phyloP scores from a whole-genome alignment of 2,888 invertebrate species.

The Holacanthella duospinosa region DNA sequence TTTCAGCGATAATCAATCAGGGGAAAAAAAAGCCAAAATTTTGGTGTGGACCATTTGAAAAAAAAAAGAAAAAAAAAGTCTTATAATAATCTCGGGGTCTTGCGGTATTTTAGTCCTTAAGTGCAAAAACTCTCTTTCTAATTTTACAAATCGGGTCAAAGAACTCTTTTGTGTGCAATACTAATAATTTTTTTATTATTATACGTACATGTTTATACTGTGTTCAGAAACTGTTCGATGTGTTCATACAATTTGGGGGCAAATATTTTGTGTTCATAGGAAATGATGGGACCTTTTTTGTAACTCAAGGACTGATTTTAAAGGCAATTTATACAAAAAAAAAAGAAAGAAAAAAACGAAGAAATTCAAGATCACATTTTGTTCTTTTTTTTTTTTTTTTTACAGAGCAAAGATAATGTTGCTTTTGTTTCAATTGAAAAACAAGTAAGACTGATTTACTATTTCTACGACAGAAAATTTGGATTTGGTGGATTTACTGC shows the following conservation, averaged over 20 bases:
- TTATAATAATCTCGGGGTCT: not conserved
- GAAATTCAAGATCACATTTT: slow-evolving; percentile 11
- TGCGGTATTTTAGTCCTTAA: no score
- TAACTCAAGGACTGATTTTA: slow-evolving; percentile 18
- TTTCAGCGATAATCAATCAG: not conserved
- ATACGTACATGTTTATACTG: not conserved
- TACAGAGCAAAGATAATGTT: not conserved
- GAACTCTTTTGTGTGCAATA: not conserved
- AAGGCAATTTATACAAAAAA: not conserved
- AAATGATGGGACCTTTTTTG: slow-evolving; percentile 7
- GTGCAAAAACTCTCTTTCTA: no score
- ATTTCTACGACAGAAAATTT: no score
- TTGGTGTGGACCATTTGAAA: no score
- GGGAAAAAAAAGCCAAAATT: no score
- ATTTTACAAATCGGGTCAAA: not conserved
- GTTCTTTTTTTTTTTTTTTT: not conserved
- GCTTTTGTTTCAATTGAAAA: not conserved
- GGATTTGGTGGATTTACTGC: no score
- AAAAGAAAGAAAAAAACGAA: no score
- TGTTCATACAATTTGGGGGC: slow-evolving; percentile 14
- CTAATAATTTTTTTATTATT: not conserved
- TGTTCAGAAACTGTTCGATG: slow-evolving; percentile 4
- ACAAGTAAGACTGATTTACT: not conserved
- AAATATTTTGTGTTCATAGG: slow-evolving; percentile 14
- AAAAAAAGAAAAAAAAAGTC: not conserved